Evolutionary conservation across 2,797 vertebrate species (phyloP), one percentile per base, ranked within the genome.

Genomic region (Macropodus opercularis): DNA sequence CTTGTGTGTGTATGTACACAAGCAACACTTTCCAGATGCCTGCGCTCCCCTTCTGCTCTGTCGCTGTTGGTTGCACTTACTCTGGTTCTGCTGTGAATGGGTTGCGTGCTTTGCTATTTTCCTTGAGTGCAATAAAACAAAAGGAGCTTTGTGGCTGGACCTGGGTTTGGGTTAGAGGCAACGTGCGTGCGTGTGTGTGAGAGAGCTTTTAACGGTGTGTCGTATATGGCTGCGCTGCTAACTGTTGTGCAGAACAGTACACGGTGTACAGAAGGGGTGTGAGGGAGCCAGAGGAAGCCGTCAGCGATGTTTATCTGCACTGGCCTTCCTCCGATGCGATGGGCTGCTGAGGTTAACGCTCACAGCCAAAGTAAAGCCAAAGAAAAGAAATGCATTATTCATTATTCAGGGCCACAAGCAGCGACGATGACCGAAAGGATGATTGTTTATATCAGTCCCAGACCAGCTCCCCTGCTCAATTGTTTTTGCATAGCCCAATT

Each of bases 101-200:
- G 64, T 90, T 85, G 87, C 83, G 55, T 90, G 84, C 67, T 38
- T 81, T 83, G 66, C 75, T 61, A 80, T 83, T 85, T 88, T 89
- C 78, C 84, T 63, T 73, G 75, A 85, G 80, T 86, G 78, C 42
- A 76, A 72, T 56, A 64, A 72, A 91, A 92, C 90, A 92, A 91
- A 92, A 89, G 86, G 55, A 74, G 72, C 90, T 90, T 91, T 91
- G 90, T 91, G 68, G 81, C 63, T 67, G 66, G 54, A 66, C 80
- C 74, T 72, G 62, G 72, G 72, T 84, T 87, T 72, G 59, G 69
- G 72, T 82, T 75, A 49, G 59, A 42, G 13, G 15, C 58, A 59
- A 60, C 39, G 54, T 79, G 62, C 39, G 54, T 79, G 66, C 78
- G 68, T 86, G 29, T 72, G 38, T 67, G 51, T 64, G 42, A 40